Conservation (phyloP, 2,888 invertebrate species). For the Synergus itoensis region DNA sequence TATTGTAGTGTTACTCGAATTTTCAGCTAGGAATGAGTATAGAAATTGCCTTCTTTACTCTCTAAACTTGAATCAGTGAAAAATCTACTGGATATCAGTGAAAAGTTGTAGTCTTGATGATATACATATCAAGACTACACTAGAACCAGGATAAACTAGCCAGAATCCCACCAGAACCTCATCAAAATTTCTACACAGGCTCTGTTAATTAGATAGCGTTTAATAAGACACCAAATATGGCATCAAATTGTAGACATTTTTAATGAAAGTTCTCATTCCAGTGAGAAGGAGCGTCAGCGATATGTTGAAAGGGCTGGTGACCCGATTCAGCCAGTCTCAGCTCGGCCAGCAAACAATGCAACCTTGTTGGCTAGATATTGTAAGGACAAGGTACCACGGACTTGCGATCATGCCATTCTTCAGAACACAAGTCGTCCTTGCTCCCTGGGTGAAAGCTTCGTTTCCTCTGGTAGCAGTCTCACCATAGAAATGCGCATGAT, state of each 20-base stretch:
- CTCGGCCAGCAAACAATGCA: conserved; percentile 83
- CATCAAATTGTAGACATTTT: background rate
- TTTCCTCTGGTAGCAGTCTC: conserved; percentile 89
- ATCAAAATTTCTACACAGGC: too few species aligned
- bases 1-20: too few species aligned
- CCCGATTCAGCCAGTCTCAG: conserved; percentile 43
- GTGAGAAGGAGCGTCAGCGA: conserved; percentile 75
- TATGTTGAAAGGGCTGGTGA: conserved; percentile 64
- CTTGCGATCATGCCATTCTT: conserved; percentile 90
- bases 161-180: too few species aligned
- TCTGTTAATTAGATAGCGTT: too few species aligned
- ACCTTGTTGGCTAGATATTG: conserved; percentile 90
- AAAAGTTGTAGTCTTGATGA: too few species aligned
- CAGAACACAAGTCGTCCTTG: conserved; percentile 84
- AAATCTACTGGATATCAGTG: too few species aligned
- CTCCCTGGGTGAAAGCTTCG: conserved; percentile 88
- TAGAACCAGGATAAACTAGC: too few species aligned
- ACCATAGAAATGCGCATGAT: conserved; percentile 89
- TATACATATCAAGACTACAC: too few species aligned
- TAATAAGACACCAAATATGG: background rate
- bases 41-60: too few species aligned
- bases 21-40: too few species aligned
- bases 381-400: conserved; percentile 88
- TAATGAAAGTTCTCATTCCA: conserved; percentile 56
- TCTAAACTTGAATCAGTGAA: too few species aligned